phyloP scores from a whole-genome alignment of 2,888 invertebrate species.

The Agrotis segetum region DNA sequence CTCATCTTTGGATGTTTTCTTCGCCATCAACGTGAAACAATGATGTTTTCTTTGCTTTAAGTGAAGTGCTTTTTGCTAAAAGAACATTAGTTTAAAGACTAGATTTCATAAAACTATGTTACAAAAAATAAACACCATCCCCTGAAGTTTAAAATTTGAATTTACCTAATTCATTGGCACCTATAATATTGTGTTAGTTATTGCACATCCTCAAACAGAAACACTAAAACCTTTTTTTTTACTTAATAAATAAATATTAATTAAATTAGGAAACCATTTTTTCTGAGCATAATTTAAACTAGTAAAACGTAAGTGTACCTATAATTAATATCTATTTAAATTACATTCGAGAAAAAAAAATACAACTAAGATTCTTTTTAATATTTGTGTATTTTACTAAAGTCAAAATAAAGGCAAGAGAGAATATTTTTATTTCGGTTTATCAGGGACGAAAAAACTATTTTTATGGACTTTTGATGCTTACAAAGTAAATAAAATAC shows the following conservation, averaged over 20 bases:
- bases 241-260: conserved; percentile 58
- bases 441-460: conserved; percentile 38
- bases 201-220: conserved; percentile 55
- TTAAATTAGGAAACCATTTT: conserved; percentile 79
- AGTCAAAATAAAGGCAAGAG: conserved; percentile 58
- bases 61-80: conserved; percentile 23
- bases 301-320: conserved; percentile 51
- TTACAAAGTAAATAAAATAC: conserved; percentile 14
- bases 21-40: not conserved
- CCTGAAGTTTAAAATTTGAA: conserved; percentile 38
- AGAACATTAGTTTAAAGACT: conserved; percentile 62
- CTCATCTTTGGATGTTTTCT: not conserved
- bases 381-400: conserved; percentile 58
- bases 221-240: conserved; percentile 29
- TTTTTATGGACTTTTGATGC: conserved; percentile 16
- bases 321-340: conserved; percentile 41
- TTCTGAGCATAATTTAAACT: conserved; percentile 74
- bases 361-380: conserved; percentile 9
- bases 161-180: conserved; percentile 61
- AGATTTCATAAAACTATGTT: conserved; percentile 63
- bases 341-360: conserved; percentile 15
- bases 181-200: conserved; percentile 59
- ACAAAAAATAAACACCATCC: conserved; percentile 40
- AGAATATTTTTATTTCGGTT: conserved; percentile 51
- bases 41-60: not conserved